A percentile compares a stretch with the other conserved stretches of the same genome.
These are phyloP conservation scores for Blennius ocellaris DNA, from an alignment of 2,113 vertebrate species.

Conservation along the genomic window DNA sequence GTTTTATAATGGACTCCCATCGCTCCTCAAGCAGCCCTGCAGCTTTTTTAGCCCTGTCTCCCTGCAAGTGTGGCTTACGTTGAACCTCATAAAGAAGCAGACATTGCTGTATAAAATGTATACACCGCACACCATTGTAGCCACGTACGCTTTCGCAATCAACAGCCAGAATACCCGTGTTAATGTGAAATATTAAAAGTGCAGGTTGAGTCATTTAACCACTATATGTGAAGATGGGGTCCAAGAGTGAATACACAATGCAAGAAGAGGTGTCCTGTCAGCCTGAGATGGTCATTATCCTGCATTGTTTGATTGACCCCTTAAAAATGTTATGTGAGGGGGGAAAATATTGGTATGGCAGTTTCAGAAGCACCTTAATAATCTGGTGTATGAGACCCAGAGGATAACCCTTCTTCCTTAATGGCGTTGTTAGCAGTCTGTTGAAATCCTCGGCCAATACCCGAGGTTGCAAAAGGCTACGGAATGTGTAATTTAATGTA, in stretches of 20 bases:
- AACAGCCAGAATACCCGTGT: constrained; percentile 15
- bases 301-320: constrained; percentile 66
- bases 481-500: constrained; percentile 60
- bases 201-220: constrained; percentile 37
- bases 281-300: constrained; percentile 68
- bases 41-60: constrained; percentile 56
- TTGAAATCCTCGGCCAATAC: constrained; percentile 53
- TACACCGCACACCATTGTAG: neutral
- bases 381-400: constrained; percentile 46
- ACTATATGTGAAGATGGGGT: constrained; percentile 42
- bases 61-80: constrained; percentile 34
- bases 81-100: constrained; percentile 38
- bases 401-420: constrained; percentile 58
- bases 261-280: constrained; percentile 53
- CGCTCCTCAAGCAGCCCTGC: constrained; percentile 59
- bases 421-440: constrained; percentile 65
- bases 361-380: constrained; percentile 67
- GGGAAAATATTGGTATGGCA: constrained; percentile 51
- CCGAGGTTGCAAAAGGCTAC: constrained; percentile 41
- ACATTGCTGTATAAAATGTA: constrained; percentile 21
- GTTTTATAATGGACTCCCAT: constrained; percentile 73
- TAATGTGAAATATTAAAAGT: constrained; percentile 16
- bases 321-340: constrained; percentile 67
- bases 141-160: constrained; percentile 15
- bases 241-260: constrained; percentile 23